phyloP scores from a whole-genome alignment of 2,113 vertebrate genomes.

The Sclerurus mexicanus region DNA sequence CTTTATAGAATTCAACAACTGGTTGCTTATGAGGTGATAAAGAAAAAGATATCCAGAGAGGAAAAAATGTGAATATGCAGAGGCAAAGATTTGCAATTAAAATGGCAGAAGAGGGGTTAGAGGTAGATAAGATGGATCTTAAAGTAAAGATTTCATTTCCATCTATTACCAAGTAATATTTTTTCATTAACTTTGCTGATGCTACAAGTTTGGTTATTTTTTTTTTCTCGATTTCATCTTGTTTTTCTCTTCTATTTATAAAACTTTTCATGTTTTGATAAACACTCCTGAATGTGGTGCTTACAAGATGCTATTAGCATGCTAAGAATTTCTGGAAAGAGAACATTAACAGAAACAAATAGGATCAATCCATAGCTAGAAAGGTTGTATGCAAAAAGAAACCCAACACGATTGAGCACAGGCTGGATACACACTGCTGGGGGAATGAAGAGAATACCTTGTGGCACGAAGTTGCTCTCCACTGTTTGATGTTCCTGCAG shows the following conservation, averaged over 20 bases:
- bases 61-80: neutral
- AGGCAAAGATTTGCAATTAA: neutral
- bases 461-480: neutral
- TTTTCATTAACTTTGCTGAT: neutral
- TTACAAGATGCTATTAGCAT: neutral
- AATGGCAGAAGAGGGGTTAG: neutral
- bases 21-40: neutral
- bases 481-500: neutral
- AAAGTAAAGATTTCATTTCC: neutral
- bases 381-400: neutral
- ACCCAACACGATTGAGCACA: neutral
- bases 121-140: neutral
- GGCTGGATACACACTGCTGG: rapidly evolving
- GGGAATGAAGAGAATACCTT: neutral
- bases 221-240: neutral
- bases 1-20: neutral
- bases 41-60: neutral
- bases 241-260: neutral
- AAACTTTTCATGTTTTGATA: neutral
- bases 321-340: neutral
- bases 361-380: neutral
- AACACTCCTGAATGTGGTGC: neutral
- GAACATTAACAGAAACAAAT: neutral
- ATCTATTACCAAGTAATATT: neutral
- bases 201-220: neutral